Evolutionary conservation across 2,113 vertebrate species (phyloP).

Genomic region (Hippocampus mohnikei): DNA sequence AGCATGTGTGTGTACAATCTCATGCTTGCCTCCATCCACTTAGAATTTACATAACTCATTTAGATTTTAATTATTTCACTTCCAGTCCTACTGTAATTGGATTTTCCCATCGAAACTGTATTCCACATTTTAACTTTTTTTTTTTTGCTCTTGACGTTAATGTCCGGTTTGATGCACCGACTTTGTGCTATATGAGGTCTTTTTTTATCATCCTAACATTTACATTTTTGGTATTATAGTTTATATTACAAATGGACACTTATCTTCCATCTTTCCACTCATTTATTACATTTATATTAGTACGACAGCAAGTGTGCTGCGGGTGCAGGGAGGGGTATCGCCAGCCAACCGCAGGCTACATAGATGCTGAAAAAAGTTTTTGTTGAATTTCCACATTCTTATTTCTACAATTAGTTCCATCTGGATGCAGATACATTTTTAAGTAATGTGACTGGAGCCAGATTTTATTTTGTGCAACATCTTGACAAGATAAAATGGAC

Average conservation of each 20-base stretch:
- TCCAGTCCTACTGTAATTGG: slow-evolving; percentile 51
- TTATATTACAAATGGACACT: background rate
- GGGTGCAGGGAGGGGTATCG: too few relatives aligned
- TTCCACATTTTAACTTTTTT: background rate
- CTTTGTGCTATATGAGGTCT: background rate
- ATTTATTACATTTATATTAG: too few relatives aligned
- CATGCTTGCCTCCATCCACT: slow-evolving; percentile 51
- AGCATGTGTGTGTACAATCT: slow-evolving; percentile 27
- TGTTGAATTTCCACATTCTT: too few relatives aligned
- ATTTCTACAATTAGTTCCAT: too few relatives aligned
- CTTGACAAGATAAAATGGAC: too few relatives aligned
- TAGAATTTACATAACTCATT: slow-evolving; percentile 64
- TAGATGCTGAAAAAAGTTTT: too few relatives aligned
- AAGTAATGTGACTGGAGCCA: too few relatives aligned
- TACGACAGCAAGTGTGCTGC: too few relatives aligned
- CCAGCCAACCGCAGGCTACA: too few relatives aligned
- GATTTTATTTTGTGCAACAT: too few relatives aligned
- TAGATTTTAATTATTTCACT: slow-evolving; percentile 61
- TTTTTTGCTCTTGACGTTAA: background rate
- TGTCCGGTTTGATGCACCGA: background rate
- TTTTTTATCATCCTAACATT: background rate
- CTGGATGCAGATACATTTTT: too few relatives aligned
- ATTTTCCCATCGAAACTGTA: slow-evolving; percentile 26
- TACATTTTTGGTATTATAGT: background rate
- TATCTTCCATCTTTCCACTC: background rate